phyloP scores from a whole-genome alignment of 2,113 vertebrate species.

The Psittacara wagleri region DNA sequence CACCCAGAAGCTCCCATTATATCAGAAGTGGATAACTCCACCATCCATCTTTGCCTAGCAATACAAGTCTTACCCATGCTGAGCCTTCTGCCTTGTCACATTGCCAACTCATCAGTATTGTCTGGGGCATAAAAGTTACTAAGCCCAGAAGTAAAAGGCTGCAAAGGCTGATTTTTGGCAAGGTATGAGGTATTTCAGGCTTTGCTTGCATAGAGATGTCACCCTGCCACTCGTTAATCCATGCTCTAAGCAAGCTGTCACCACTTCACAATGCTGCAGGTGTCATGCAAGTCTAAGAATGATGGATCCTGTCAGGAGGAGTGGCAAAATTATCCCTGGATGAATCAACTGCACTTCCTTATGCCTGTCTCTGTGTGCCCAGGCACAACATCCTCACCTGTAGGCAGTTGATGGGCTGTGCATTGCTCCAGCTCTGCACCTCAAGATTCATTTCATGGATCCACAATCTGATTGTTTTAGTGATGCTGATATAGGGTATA shows the following conservation, averaged over 20 bases:
- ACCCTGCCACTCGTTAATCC: not conserved
- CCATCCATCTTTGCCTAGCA: not conserved
- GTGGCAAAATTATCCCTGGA: not conserved
- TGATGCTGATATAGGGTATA: not conserved
- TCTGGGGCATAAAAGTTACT: not conserved
- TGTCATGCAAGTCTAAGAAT: not conserved
- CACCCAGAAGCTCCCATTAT: not conserved
- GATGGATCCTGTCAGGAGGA: not conserved
- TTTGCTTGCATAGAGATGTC: not conserved
- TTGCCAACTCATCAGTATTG: not conserved
- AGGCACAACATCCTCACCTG: not conserved
- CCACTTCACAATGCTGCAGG: not conserved
- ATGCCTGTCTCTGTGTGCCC: not conserved
- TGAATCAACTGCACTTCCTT: not conserved
- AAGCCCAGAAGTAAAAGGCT: not conserved
- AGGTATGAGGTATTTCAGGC: not conserved
- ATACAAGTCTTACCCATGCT: too few species aligned
- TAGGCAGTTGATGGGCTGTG: not conserved
- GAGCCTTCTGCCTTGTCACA: not conserved
- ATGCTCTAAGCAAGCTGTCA: not conserved
- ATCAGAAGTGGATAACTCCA: not conserved
- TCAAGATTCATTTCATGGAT: accelerated
- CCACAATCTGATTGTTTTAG: not conserved
- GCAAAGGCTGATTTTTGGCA: not conserved
- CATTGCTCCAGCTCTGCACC: not conserved